These are phyloP conservation scores for Porites lutea DNA, from an alignment of 64 coral and sea anemone species.

Conservation along the genomic window DNA sequence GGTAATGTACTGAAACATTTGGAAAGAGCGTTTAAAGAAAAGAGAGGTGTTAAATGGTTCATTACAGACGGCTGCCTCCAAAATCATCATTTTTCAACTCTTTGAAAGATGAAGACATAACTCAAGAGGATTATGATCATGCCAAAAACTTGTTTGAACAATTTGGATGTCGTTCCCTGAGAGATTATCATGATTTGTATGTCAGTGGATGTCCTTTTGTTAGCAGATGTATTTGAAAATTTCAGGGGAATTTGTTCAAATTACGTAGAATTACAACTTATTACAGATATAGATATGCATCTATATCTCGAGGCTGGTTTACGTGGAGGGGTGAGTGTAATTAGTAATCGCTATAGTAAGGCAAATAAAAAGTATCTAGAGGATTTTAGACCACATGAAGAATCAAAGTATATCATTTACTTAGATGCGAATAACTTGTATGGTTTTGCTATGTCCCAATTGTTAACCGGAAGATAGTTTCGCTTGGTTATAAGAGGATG, in stretches of 20 bases:
- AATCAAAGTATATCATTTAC: not conserved
- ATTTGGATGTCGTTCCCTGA: not conserved
- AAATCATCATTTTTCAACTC: not conserved
- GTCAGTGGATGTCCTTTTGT: not conserved
- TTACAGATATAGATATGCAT: constrained; percentile 29
- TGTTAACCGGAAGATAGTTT: not conserved
- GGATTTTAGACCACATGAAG: not conserved
- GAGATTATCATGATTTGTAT: constrained; percentile 32
- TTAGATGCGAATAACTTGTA: constrained; percentile 17
- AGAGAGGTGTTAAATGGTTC: constrained; percentile 57
- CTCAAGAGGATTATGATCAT: constrained; percentile 7
- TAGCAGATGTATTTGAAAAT: constrained; percentile 22
- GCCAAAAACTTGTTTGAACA: not conserved
- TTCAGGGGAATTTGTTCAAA: not conserved
- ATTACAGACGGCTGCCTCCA: not conserved
- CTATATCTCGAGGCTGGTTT: not conserved
- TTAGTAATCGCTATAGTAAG: not conserved
- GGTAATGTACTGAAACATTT: not conserved
- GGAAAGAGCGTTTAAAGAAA: not conserved
- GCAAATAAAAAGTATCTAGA: not conserved
- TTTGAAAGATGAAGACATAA: not conserved
- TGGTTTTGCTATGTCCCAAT: constrained; percentile 11
- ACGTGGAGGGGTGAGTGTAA: not conserved
- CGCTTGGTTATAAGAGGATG: not conserved
- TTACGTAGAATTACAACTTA: not conserved